These are phyloP conservation scores for Druceiella hillmani DNA, from an alignment of 2,888 invertebrate genomes.

Conservation along the genomic window DNA sequence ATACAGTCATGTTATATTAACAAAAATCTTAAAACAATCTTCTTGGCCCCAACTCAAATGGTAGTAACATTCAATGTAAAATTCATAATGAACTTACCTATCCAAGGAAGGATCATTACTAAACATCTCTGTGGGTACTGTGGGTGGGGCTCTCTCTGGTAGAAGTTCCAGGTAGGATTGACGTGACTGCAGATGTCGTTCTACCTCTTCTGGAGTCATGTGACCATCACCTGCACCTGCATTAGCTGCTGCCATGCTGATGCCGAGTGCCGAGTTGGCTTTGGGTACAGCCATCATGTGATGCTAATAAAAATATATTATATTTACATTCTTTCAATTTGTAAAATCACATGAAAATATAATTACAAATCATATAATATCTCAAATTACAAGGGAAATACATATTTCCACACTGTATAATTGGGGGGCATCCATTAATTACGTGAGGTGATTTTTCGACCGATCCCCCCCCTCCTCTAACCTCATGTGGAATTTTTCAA, in stretches of 20 bases:
- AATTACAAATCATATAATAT: too few relatives aligned
- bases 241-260: conserved; percentile 31
- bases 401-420: too few relatives aligned
- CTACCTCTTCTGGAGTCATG: conserved; percentile 89
- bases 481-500: too few relatives aligned
- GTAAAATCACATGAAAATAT: too few relatives aligned
- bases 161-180: conserved; percentile 75
- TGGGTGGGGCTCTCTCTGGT: conserved; percentile 81
- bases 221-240: conserved; percentile 59
- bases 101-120: conserved; percentile 89
- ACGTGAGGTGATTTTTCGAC: too few relatives aligned
- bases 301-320: conserved; percentile 38
- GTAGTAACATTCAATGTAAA: neutral
- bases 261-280: conserved; percentile 48
- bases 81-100: conserved; percentile 48
- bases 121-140: conserved; percentile 91
- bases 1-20: too few relatives aligned
- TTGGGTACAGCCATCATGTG: conserved; percentile 47
- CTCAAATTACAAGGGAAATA: too few relatives aligned
- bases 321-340: conserved; percentile 3
- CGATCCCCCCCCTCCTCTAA: too few relatives aligned
- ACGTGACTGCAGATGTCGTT: conserved; percentile 80
- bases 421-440: too few relatives aligned
- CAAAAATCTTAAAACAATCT: too few relatives aligned
- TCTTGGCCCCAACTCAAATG: too few relatives aligned